Evolutionary conservation across 1,140 invertebrate species (phyloP), one percentile per base, ranked within the genome.

Genomic region (Zaprionus kolodkinae): DNA sequence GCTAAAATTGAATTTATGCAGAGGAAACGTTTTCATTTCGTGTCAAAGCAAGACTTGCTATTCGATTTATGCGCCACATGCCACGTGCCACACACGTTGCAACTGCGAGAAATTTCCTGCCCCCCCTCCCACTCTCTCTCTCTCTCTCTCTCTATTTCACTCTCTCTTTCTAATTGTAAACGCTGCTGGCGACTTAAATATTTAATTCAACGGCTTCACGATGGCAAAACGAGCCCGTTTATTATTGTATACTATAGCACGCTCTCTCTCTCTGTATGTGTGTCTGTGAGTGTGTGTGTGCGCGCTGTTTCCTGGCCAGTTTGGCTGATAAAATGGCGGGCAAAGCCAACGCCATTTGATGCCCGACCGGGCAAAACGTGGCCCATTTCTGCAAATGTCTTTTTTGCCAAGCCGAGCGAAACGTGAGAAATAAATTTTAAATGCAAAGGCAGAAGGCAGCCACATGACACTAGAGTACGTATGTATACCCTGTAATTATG

Each of bases 381-480:
- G 54, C 54, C 45, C 65, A 78, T 78, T 79, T 86, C 79, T 68
- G 68, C 60, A 76, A 76, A 76, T 76, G 74, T 76, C 67, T 60
- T 75, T 71, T 71, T 71, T 71, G 72, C 67, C 67, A 59, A 35
- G 57, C 59, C 63, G 62, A 76, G 63, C 73, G 62, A 71, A 82
- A 68, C 62, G 79, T 86, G 76, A 67, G 68, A 73, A 79, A 87
- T 87, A 82, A 79, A 82, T 86, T 87, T 87, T 82, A 69, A 76
- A 87, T 73, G 79, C 36, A 76, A 72, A 72, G 48, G 21, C 27
- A 21, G 50, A 52, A 30, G 30, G 45, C 55, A 64, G 60, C 62
- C 74, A 60, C 21, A 48, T 17, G 60, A 13, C 36, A 57, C 66
- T 36, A 21, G 25, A 45, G 25, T 66, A 59, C 55, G 43, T 59